Evolutionary conservation across 2,888 invertebrate species (phyloP).

Genomic region (Drosophila pseudotalamancana): DNA sequence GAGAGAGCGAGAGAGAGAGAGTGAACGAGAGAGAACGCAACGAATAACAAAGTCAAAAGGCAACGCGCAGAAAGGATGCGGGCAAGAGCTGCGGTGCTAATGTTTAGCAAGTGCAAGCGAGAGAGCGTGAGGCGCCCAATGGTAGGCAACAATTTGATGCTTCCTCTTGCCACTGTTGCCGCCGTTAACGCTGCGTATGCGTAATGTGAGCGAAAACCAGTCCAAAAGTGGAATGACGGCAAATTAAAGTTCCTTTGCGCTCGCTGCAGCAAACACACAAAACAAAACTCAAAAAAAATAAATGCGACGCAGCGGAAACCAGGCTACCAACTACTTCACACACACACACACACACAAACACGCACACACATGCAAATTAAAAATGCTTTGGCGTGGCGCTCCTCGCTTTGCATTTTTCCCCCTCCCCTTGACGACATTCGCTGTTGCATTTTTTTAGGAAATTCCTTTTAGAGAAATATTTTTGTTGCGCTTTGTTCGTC

Average conservation of each 20-base stretch:
- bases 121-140: slow-evolving; percentile 41
- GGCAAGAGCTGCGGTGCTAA: slow-evolving; percentile 1
- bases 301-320: slow-evolving; percentile 22
- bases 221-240: slow-evolving; percentile 59
- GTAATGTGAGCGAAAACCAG: slow-evolving; percentile 59
- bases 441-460: slow-evolving; percentile 31
- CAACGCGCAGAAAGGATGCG: slow-evolving; percentile 42
- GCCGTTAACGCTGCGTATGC: slow-evolving; percentile 64
- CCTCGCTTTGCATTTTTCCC: background rate
- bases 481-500: slow-evolving; percentile 19
- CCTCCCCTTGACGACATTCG: background rate
- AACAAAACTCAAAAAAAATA: slow-evolving; percentile 1
- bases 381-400: slow-evolving; percentile 45
- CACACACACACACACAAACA: slow-evolving; percentile 15
- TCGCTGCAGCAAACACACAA: slow-evolving; percentile 13
- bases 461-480: slow-evolving; percentile 29
- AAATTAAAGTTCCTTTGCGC: slow-evolving; percentile 61
- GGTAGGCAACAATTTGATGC: slow-evolving; percentile 59
- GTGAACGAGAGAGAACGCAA: slow-evolving; percentile 4
- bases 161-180: slow-evolving; percentile 13
- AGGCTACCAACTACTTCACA: slow-evolving; percentile 19
- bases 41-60: slow-evolving; percentile 33
- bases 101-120: background rate
- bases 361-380: slow-evolving; percentile 34
- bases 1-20: background rate